Conservation (phyloP, 2,113 vertebrate genomes). For the Etia nguti region DNA sequence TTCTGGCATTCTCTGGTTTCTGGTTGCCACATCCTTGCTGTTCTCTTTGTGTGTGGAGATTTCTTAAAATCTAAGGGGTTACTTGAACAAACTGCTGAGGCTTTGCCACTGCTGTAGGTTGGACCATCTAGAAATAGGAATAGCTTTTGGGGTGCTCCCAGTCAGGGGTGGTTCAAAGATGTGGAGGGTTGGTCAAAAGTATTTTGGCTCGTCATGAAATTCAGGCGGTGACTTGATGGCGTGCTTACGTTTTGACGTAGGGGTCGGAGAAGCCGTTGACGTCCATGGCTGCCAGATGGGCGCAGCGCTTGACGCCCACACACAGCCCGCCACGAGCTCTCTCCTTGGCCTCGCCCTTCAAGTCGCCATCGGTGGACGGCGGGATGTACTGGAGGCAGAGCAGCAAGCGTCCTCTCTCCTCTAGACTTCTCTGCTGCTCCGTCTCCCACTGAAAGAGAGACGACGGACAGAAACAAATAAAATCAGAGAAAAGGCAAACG, state of each 20-base stretch:
- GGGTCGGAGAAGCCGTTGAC: slow-evolving; percentile 88
- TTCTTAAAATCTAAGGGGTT: background rate
- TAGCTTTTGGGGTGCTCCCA: background rate
- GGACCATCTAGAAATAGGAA: background rate
- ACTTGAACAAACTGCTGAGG: background rate
- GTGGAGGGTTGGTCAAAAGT: background rate
- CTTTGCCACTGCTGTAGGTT: background rate
- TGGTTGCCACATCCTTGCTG: background rate
- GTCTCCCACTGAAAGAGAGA: slow-evolving; percentile 74
- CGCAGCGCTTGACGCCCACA: slow-evolving; percentile 83
- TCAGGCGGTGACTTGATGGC: background rate
- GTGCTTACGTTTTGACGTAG: slow-evolving; percentile 85
- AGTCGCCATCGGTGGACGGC: slow-evolving; percentile 47
- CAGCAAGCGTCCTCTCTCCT: slow-evolving; percentile 83
- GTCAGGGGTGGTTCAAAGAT: background rate
- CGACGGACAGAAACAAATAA: background rate
- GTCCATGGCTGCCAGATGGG: slow-evolving; percentile 87
- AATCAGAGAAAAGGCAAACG: background rate
- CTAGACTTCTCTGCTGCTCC: slow-evolving; percentile 79
- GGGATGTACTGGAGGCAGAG: slow-evolving; percentile 78
- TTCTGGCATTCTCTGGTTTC: background rate
- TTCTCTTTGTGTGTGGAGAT: background rate
- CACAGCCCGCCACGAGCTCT: slow-evolving; percentile 79
- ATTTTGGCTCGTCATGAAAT: background rate
- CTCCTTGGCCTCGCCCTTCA: slow-evolving; percentile 67